Evolutionary conservation across 2,797 vertebrate genomes (phyloP), one percentile per base, ranked within the genome.

Genomic region (Oceanodroma leucorhoa): DNA sequence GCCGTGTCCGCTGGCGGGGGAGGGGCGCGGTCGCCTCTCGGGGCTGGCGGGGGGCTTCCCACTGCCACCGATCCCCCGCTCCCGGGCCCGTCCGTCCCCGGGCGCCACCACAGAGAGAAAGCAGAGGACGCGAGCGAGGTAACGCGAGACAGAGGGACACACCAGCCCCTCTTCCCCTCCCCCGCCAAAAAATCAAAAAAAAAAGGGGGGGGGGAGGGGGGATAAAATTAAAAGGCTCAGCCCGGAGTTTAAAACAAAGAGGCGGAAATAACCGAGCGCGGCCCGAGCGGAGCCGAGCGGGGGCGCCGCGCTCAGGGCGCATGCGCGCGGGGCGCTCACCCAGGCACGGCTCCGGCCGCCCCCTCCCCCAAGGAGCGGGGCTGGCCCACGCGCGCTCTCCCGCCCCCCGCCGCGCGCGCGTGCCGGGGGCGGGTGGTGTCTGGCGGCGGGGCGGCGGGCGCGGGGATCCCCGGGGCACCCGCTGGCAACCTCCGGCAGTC

Each of bases 161-260:
- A 46, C 48, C 19, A 18, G 12, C 43, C 53, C 34, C 60, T 58
- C 27, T 64, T 45, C 66, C 55, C 51, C 20, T 54, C 75, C 71
- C 55, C 38, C 17, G 12, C n/a, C 54, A n/a, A 62, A 54, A 61
- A 82, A 57, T 11, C 22, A 32, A 60, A 57, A 45, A 27, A 24
- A 38, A 71, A 55, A 32, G 4, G 2, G 2, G 6, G 6, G 36
- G 5, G 32, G 26, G 16, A 21, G 27, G 64, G 38, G 46, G 70
- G 30, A 89, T 93, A 83, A 83, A 95, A 83, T 97, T 96, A 94
- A 98, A 97, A 97, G 97, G 97, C 93, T 95, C 97, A 95, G 96
- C 96, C 97, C 95, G 77, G 97, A 98, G 98, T 98, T 98, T 99
- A 99, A 99, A 99, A 99, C 99, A 99, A 99, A 99, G 99, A 99